Base-by-base conservation (phyloP, 2,113 vertebrate genomes). In the Rhynchopsitta pachyrhyncha region DNA sequence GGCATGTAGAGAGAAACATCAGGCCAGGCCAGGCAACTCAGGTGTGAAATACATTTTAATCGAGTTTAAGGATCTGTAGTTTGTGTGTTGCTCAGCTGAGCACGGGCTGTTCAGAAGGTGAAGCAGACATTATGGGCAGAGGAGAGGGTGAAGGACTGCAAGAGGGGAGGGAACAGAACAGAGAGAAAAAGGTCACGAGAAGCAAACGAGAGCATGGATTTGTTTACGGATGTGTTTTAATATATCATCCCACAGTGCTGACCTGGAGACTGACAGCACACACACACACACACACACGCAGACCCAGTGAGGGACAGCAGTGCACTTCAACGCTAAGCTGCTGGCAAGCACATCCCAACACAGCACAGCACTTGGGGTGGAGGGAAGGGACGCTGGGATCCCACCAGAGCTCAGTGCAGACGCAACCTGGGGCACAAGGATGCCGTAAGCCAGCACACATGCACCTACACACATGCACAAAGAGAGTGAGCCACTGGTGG, bases 41-140 rank as follows among this genome's bases (percentile, higher is more conserved):
- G 94, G 85, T 96, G 96, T 92, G 96, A 97, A 97, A 96, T 77
- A 97, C 57, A 87, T 93, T 97, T 97, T 97, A 97, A 97, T 97
- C 47, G 64, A 96, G 68, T 82, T 95, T 86, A 81, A 87, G 97
- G 95, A 86, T 92, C 95, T 92, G 70, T 90, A 92, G 71, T 95
- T 96, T 91, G 37, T 93, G 82, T 88, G 95, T 96, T 81, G 88
- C 91, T 96, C 87, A 52, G 85, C 76, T 94, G 93, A 96, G 89
- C 63, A 64, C 1, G 82, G 96, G 75, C 86, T 86, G 78, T 94
- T 77, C 84, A 82, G 80, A 81, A 95, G 85, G 95, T 90, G 88
- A 97, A 97, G 93, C 93, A 95, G 92, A 97, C 50, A 46, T 89
- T 57, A 81, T 77, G 80, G 59, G 74, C 2, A 2, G 88, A 88